phyloP scores from a whole-genome alignment of 1,140 invertebrate species.

The Macrotrachela quadricornifera region DNA sequence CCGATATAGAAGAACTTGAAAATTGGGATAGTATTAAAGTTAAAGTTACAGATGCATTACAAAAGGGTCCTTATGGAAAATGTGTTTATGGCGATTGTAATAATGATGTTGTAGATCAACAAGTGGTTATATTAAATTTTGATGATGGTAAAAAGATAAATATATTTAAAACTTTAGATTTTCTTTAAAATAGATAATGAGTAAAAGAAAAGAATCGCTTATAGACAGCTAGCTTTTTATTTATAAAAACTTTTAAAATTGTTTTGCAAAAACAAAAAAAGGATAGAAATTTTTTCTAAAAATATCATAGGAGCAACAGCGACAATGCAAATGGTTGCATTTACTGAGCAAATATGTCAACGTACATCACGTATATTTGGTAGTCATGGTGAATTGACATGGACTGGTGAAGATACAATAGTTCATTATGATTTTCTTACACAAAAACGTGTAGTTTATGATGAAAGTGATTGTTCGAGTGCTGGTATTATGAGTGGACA shows the following conservation, averaged over 20 bases:
- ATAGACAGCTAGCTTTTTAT: no score
- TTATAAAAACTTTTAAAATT: no score
- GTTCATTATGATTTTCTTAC: conserved; percentile 16
- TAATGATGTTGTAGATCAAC: conserved; percentile 32
- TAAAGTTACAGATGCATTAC: conserved; percentile 22
- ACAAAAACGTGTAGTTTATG: conserved; percentile 6
- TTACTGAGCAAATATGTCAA: conserved; percentile 26
- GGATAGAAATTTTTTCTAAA: no score
- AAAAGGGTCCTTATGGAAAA: conserved; percentile 24
- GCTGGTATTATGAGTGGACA: conserved; percentile 16
- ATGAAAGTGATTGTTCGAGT: conserved; percentile 7
- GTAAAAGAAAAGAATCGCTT: no score
- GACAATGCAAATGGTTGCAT: conserved; percentile 32
- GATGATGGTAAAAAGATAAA: conserved; percentile 16
- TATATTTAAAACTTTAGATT: no score
- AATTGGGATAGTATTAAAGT: conserved; percentile 12
- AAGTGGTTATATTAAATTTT: conserved; percentile 33
- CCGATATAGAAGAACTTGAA: background rate
- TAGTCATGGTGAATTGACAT: conserved; percentile 12
- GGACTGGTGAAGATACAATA: conserved; percentile 13
- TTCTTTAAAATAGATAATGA: no score
- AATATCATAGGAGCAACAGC: conserved; percentile 18
- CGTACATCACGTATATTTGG: conserved; percentile 16
- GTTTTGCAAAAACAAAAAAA: no score
- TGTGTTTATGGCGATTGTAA: conserved; percentile 30